Conservation (phyloP, 2,797 vertebrate genomes). For the Coccyzus lansbergi region DNA sequence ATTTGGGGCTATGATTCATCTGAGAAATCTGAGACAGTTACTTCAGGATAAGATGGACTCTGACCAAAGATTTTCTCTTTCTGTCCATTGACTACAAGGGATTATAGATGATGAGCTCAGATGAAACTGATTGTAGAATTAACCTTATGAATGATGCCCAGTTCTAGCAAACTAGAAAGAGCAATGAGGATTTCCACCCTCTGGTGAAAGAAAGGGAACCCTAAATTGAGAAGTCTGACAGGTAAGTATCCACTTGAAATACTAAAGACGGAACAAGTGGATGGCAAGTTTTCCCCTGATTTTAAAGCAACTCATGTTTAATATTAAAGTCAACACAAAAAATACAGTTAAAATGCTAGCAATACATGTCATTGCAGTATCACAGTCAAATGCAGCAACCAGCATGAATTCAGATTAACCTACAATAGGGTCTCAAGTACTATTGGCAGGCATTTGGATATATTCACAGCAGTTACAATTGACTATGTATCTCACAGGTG, state of each 20-base stretch:
- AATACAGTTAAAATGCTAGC: neutral
- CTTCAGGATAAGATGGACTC: neutral
- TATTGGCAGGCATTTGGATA: neutral
- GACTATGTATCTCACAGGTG: neutral
- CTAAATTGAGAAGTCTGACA: neutral
- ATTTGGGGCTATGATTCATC: neutral
- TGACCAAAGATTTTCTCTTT: neutral
- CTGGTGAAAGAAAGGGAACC: neutral
- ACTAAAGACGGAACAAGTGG: neutral
- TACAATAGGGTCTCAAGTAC: neutral
- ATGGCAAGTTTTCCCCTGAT: neutral
- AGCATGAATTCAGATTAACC: neutral
- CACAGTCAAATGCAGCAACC: neutral
- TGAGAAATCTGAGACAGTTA: neutral
- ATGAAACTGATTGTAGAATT: neutral
- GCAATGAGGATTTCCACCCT: fast-evolving
- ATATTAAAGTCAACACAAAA: neutral
- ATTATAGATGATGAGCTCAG: neutral
- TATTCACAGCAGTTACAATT: neutral
- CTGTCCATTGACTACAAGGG: neutral
- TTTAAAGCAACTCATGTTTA: neutral
- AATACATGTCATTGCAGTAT: neutral
- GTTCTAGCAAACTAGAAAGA: neutral
- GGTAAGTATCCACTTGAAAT: neutral
- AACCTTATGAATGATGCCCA: neutral